These are phyloP conservation scores for Stichopus horrens DNA, from an alignment of 53 echinoderm and acorn worm species.

Conservation along the genomic window DNA sequence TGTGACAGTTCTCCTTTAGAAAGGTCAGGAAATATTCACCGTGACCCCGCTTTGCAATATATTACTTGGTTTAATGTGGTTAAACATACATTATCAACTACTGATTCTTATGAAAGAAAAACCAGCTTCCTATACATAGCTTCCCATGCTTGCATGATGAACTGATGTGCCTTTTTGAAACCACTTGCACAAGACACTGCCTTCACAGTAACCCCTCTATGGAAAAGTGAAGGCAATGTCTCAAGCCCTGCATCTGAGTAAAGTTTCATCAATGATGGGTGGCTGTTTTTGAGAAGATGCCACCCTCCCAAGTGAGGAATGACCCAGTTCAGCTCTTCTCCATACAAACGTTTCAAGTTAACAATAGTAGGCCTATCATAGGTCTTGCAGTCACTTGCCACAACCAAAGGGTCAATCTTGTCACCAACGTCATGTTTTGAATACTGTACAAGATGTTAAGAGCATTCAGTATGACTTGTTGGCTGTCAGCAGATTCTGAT, in stretches of 20 bases:
- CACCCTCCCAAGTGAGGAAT: conserved; percentile 37
- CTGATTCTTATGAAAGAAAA: not conserved
- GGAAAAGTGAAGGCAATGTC: conserved; percentile 4
- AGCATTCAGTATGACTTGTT: conserved; percentile 19
- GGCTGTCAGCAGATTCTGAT: conserved; percentile 20
- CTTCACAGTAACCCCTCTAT: conserved; percentile 43
- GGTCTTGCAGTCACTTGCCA: conserved; percentile 40
- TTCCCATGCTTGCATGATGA: conserved; percentile 42
- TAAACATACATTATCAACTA: not conserved
- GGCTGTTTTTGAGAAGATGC: conserved; percentile 59
- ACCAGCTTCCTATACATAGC: not conserved
- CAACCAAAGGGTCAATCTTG: not conserved
- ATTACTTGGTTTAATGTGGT: not conserved
- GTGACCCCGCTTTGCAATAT: not conserved
- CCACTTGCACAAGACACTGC: conserved; percentile 6
- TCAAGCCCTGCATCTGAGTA: conserved; percentile 42
- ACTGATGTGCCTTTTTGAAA: conserved; percentile 20
- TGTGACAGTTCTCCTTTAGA: not conserved
- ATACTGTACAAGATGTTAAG: conserved; percentile 23
- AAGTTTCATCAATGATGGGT: conserved; percentile 42
- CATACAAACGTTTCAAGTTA: conserved; percentile 13
- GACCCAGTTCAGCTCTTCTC: conserved; percentile 32
- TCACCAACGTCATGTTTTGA: conserved; percentile 40
- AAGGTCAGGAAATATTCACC: not conserved
- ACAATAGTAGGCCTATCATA: not conserved